Base-by-base conservation (phyloP, 2,888 invertebrate species). In the Cryptophagus acutangulus region DNA sequence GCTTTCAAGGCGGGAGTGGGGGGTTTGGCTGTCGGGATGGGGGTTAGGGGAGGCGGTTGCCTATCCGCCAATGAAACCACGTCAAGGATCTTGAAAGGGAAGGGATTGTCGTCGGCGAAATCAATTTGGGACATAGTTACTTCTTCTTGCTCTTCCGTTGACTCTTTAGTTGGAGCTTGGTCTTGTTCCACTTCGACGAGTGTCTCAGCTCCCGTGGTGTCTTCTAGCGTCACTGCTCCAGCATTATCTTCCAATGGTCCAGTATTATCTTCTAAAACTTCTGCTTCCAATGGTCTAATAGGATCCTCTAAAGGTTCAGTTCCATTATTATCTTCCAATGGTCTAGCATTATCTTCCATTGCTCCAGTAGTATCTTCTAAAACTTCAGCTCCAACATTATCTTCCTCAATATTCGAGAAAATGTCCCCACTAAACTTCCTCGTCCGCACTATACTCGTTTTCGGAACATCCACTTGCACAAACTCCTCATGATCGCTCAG, bases 361-460 rank as follows among this genome's bases (percentile, higher is more conserved):
- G n/a, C n/a, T n/a, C n/a, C n/a, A n/a, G n/a, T n/a, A n/a, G n/a
- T n/a, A n/a, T n/a, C n/a, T n/a, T n/a, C n/a, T n/a, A n/a, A n/a
- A n/a, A n/a, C n/a, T n/a, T n/a, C n/a, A n/a, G n/a, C n/a, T n/a
- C n/a, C n/a, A n/a, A n/a, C n/a, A 59, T 62, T 47, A 56, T 62
- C 13, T 57, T 65, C 10, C 58, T 63, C 33, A 57, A 59, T 38
- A 16, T 51, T 48, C 2, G 70, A 74, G 2, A 74, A 54, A 25
- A 65, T 67, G 46, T 75, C 74, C 2, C 74, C 74, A 43, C 72
- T 72, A 6, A 75, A 52, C 36, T 72, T 60, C 17, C 74, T 61
- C 20, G 71, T 49, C 40, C 72, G 61, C 31, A 72, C 31, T 15
- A 51, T 38, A 28, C 49, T 2, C 13, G 4, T 24, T 39, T 40